A percentile compares a stretch with the other conserved stretches of the same genome.
These are phyloP conservation scores for Drosophila percnosoma DNA, from an alignment of 2,888 invertebrate genomes.

Conservation along the genomic window DNA sequence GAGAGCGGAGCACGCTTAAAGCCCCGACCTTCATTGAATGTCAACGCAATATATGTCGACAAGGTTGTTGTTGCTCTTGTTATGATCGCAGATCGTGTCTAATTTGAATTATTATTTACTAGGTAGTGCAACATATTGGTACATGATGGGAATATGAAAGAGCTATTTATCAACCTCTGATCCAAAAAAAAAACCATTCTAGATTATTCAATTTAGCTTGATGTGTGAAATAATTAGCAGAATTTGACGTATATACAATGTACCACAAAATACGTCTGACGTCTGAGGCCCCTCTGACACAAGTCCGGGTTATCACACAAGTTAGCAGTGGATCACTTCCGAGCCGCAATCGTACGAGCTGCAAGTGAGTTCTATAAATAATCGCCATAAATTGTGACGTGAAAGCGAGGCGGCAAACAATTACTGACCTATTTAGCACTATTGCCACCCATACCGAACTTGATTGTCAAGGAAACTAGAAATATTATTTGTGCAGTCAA, in stretches of 20 bases:
- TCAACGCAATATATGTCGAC: constrained; percentile 54
- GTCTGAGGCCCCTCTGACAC: background rate
- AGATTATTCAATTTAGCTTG: background rate
- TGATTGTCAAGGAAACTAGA: background rate
- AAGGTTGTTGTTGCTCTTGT: constrained; percentile 8
- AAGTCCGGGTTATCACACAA: background rate
- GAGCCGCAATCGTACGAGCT: background rate
- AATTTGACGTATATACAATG: background rate
- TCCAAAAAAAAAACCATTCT: too few relatives aligned
- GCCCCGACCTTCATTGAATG: constrained; percentile 68
- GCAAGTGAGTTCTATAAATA: background rate
- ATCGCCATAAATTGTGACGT: background rate
- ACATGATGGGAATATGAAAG: too few relatives aligned
- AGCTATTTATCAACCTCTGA: too few relatives aligned
- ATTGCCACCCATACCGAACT: background rate
- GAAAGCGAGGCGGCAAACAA: background rate
- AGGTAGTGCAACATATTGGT: background rate
- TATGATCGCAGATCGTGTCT: constrained; percentile 44
- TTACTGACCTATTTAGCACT: background rate
- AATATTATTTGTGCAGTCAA: background rate
- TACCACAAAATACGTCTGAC: background rate
- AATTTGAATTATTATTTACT: constrained; percentile 46
- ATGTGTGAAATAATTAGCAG: background rate
- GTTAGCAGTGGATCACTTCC: background rate
- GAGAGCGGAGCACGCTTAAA: constrained; percentile 13